Percentiles rank a stretch among this genome's conserved stretches.
phyloP scores from a whole-genome alignment of 2,797 vertebrate genomes.

The Spinus pinus region DNA sequence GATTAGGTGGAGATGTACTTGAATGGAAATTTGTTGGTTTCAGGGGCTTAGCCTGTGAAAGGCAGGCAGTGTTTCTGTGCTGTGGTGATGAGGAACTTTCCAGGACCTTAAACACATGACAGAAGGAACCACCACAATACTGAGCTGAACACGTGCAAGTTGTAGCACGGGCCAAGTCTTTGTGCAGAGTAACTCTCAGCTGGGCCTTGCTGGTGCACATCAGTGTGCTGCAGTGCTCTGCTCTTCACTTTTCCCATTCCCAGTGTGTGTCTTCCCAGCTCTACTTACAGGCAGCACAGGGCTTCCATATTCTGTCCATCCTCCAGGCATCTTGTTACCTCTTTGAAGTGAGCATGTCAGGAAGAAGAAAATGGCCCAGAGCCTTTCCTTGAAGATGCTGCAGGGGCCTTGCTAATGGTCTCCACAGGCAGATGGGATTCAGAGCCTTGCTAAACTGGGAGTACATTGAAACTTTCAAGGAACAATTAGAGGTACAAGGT shows the following conservation, averaged over 20 bases:
- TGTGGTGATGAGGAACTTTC: neutral
- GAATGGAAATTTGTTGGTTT: neutral
- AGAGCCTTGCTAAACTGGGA: neutral
- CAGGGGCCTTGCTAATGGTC: neutral
- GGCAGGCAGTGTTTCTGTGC: neutral
- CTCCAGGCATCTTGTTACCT: neutral
- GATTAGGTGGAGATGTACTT: neutral
- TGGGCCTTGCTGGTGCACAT: neutral
- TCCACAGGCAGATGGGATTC: neutral
- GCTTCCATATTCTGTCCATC: neutral
- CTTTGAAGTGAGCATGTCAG: neutral
- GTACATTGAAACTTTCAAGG: neutral
- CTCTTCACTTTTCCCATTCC: neutral
- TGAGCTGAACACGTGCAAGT: neutral
- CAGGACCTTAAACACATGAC: neutral
- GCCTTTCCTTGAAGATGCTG: conserved; percentile 21
- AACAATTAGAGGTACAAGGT: neutral
- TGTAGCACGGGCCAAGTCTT: neutral
- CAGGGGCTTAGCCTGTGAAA: neutral
- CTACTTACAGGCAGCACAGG: neutral
- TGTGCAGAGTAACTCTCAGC: neutral
- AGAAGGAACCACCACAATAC: neutral
- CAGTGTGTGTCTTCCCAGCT: neutral
- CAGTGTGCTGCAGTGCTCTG: fast-evolving
- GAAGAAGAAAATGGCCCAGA: neutral